Percentiles rank a stretch among this genome's conserved stretches.
Conservation (phyloP, 2,113 vertebrate species). For the Dinomys branickii region DNA sequence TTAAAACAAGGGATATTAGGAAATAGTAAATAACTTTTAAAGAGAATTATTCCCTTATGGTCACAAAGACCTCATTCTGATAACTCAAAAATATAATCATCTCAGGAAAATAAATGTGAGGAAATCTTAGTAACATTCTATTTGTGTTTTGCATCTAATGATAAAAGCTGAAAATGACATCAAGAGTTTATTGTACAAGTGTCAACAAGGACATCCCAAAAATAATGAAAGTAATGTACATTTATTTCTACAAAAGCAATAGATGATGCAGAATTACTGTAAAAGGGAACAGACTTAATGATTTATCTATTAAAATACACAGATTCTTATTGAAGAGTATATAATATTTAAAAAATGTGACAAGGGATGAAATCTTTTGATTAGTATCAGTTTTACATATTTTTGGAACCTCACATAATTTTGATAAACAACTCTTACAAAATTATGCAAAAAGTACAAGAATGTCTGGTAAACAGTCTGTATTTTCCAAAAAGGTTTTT, state of each 20-base stretch:
- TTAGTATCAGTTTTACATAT: slow-evolving; percentile 88
- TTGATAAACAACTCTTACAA: slow-evolving; percentile 91
- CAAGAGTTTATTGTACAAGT: slow-evolving; percentile 79
- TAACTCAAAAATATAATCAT: slow-evolving; percentile 66
- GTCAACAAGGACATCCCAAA: slow-evolving; percentile 86
- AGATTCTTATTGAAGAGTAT: slow-evolving; percentile 85
- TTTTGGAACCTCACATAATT: slow-evolving; percentile 89
- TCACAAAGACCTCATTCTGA: slow-evolving; percentile 64
- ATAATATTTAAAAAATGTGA: slow-evolving; percentile 89
- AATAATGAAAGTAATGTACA: slow-evolving; percentile 87
- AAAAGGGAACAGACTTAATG: slow-evolving; percentile 83
- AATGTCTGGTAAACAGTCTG: slow-evolving; percentile 89
- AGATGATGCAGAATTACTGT: slow-evolving; percentile 85
- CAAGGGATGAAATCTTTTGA: slow-evolving; percentile 87
- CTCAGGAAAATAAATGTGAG: slow-evolving; percentile 70
- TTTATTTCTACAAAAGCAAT: slow-evolving; percentile 90
- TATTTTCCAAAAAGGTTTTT: slow-evolving; percentile 90
- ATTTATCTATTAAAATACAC: slow-evolving; percentile 90
- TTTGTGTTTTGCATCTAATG: slow-evolving; percentile 67
- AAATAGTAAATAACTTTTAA: slow-evolving; percentile 56
- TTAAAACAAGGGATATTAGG: slow-evolving; percentile 63
- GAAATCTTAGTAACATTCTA: slow-evolving; percentile 73
- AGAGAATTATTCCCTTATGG: slow-evolving; percentile 51
- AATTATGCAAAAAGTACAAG: slow-evolving; percentile 91
- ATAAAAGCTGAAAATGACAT: slow-evolving; percentile 74